Percentiles rank a stretch among this genome's conserved stretches.
phyloP scores from a whole-genome alignment of 2,888 invertebrate species.

The Dynastes grantii region DNA sequence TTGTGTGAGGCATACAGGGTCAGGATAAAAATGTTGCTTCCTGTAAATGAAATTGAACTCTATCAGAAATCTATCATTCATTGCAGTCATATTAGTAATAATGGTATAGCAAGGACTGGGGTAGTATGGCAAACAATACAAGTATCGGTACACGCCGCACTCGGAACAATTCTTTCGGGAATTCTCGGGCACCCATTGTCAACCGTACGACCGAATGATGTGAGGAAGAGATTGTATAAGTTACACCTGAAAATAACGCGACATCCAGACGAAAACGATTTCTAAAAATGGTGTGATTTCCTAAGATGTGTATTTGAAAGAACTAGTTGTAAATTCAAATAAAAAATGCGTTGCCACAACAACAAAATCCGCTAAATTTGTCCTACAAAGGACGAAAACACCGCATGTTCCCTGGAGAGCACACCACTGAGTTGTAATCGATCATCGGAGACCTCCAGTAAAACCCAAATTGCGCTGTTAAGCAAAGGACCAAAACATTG shows the following conservation, averaged over 20 bases:
- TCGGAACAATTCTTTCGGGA: no score
- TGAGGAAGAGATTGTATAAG: neutral
- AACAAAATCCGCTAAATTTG: no score
- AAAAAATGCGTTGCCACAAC: no score
- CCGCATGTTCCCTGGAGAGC: no score
- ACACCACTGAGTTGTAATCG: no score
- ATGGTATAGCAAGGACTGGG: neutral
- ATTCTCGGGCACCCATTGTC: neutral
- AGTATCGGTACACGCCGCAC: neutral
- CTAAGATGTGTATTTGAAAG: no score
- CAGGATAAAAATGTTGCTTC: conserved; percentile 6
- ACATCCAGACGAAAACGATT: neutral
- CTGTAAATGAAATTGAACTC: conserved; percentile 32
- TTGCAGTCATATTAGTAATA: neutral
- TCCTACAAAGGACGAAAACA: no score
- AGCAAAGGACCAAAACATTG: no score
- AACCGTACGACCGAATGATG: neutral
- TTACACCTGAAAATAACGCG: neutral
- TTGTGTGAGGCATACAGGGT: conserved; percentile 52
- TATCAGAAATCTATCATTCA: neutral
- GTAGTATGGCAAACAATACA: neutral
- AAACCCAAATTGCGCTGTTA: no score
- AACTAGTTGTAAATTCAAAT: no score
- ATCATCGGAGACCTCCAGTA: no score
- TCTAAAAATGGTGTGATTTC: no score